phyloP scores from a whole-genome alignment of 2,113 vertebrate species.

The Rhagologus leucostigma region DNA sequence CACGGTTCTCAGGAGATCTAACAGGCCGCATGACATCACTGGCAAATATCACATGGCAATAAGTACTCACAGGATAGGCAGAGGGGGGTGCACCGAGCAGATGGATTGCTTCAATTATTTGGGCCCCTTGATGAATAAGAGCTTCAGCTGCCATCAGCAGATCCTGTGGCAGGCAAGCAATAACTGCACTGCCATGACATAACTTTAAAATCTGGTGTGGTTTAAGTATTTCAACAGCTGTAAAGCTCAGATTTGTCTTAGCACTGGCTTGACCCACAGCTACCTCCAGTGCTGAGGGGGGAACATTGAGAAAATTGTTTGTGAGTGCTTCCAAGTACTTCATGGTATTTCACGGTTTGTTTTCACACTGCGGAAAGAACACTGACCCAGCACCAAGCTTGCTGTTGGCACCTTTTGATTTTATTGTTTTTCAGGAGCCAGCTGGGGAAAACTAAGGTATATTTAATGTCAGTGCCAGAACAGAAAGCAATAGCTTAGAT shows the following conservation, averaged over 20 bases:
- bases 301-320: slow-evolving; percentile 3
- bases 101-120: slow-evolving; percentile 47
- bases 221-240: slow-evolving; percentile 53
- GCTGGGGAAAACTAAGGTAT: neutral
- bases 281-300: neutral
- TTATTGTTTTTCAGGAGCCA: neutral
- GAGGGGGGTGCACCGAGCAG: neutral
- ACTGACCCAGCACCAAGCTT: neutral
- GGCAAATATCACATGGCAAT: slow-evolving; percentile 5
- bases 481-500: neutral
- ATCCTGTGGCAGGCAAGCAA: slow-evolving; percentile 18
- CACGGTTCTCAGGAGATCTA: neutral
- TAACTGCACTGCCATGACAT: slow-evolving; percentile 30
- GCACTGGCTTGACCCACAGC: slow-evolving; percentile 19
- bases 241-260: slow-evolving; percentile 21
- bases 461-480: neutral
- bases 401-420: neutral
- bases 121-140: slow-evolving; percentile 34
- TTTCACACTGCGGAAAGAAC: neutral
- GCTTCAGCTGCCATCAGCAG: slow-evolving; percentile 36
- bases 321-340: slow-evolving; percentile 13
- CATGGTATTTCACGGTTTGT: neutral
- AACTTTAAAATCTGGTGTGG: slow-evolving; percentile 20
- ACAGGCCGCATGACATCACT: neutral
- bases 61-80: neutral